Conservation (phyloP, 2,888 invertebrate genomes). For the Cacoxenus indagator region DNA sequence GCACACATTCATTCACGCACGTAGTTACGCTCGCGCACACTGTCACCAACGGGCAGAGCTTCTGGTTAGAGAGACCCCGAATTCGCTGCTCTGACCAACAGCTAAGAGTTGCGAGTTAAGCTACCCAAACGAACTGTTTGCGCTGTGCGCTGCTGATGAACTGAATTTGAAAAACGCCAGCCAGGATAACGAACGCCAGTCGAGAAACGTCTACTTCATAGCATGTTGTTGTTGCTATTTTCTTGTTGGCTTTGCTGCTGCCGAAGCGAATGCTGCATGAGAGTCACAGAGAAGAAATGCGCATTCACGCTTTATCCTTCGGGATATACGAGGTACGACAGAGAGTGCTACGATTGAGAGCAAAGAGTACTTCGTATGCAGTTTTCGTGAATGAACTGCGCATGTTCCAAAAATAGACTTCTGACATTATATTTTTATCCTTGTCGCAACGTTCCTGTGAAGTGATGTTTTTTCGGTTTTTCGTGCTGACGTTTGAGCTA, state of each 20-base stretch:
- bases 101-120: not conserved
- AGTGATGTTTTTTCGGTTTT: not conserved
- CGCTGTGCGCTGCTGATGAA: conserved; percentile 58
- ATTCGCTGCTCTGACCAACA: not conserved
- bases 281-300: not conserved
- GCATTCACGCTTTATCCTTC: not conserved
- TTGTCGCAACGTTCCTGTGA: not conserved
- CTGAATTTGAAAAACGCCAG: conserved; percentile 36
- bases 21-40: not conserved
- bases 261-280: not conserved
- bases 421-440: conserved; percentile 46
- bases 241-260: conserved; percentile 4
- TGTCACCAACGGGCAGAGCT: not conserved
- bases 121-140: conserved; percentile 48
- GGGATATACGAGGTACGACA: not conserved
- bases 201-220: not conserved
- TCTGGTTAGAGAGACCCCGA: not conserved
- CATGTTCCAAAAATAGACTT: conserved; percentile 55
- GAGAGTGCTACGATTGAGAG: not conserved
- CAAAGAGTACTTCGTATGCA: conserved; percentile 28
- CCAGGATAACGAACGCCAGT: not conserved
- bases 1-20: not conserved
- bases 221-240: not conserved
- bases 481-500: not conserved
- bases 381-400: conserved; percentile 52